phyloP scores from a whole-genome alignment of 2,113 vertebrate genomes.

The Caloenas nicobarica region DNA sequence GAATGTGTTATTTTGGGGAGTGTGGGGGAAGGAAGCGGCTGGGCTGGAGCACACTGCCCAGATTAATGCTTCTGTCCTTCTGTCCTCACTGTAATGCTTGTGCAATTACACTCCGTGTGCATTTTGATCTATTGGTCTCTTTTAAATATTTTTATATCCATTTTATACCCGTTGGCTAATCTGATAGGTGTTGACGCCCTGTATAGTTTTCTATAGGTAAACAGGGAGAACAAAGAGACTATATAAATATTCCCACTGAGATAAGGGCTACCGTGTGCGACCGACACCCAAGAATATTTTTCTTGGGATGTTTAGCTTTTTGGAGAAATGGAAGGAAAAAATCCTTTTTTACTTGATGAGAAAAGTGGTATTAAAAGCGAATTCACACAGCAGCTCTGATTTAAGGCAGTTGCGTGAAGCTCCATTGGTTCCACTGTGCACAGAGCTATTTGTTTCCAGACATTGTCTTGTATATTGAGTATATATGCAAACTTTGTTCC shows the following conservation, averaged over 20 bases:
- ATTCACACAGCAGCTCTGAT: constrained; percentile 3
- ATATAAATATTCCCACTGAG: background rate
- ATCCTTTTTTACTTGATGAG: background rate
- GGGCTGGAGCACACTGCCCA: constrained; percentile 12
- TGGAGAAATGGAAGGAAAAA: background rate
- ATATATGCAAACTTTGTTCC: constrained; percentile 41
- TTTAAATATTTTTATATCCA: background rate
- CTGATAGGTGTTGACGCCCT: background rate
- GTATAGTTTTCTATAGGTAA: background rate
- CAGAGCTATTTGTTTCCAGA: constrained; percentile 26
- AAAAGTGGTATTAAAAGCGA: background rate
- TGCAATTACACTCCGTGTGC: background rate
- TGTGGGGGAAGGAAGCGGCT: background rate
- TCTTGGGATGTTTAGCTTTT: background rate
- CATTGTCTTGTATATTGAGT: constrained; percentile 5
- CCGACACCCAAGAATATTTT: background rate
- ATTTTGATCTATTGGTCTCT: background rate
- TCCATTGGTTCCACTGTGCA: background rate
- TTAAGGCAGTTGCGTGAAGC: background rate
- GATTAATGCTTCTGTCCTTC: constrained; percentile 16
- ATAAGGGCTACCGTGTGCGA: background rate
- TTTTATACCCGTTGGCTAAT: background rate
- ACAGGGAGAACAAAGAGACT: background rate
- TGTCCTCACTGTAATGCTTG: background rate
- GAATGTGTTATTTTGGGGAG: background rate